Conservation (phyloP, 23 tunicate genomes). For the Styela plicata region DNA sequence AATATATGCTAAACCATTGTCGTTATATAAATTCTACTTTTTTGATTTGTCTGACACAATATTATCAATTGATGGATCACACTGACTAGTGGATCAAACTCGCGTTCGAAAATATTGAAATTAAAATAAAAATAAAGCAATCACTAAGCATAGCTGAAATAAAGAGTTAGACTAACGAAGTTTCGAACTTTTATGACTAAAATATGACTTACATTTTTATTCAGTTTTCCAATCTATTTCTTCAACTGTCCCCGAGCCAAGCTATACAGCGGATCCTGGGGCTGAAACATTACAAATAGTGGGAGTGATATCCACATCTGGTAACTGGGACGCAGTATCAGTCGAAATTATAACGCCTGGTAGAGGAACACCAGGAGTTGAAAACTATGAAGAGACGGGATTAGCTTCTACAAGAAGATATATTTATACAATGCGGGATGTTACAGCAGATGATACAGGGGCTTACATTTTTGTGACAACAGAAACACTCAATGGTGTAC, state of each 20-base stretch:
- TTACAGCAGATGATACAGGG: constrained; percentile 4
- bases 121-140: too few relatives aligned
- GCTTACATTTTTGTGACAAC: neutral
- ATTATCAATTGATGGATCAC: too few relatives aligned
- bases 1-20: too few relatives aligned
- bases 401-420: neutral
- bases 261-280: constrained; percentile 4
- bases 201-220: too few relatives aligned
- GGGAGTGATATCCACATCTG: neutral
- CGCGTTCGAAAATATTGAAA: too few relatives aligned
- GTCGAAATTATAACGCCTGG: constrained; percentile 2
- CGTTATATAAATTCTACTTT: too few relatives aligned
- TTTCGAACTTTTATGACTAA: too few relatives aligned
- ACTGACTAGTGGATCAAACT: too few relatives aligned
- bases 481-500: neutral
- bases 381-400: neutral
- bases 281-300: constrained; percentile 3
- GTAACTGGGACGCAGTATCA: neutral
- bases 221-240: neutral
- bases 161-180: too few relatives aligned
- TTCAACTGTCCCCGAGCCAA: neutral
- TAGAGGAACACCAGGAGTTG: neutral
- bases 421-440: constrained; percentile 18
- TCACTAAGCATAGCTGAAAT: too few relatives aligned
- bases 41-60: too few relatives aligned